phyloP scores from a whole-genome alignment of 2,113 vertebrate species.

The Ictalurus furcatus region DNA sequence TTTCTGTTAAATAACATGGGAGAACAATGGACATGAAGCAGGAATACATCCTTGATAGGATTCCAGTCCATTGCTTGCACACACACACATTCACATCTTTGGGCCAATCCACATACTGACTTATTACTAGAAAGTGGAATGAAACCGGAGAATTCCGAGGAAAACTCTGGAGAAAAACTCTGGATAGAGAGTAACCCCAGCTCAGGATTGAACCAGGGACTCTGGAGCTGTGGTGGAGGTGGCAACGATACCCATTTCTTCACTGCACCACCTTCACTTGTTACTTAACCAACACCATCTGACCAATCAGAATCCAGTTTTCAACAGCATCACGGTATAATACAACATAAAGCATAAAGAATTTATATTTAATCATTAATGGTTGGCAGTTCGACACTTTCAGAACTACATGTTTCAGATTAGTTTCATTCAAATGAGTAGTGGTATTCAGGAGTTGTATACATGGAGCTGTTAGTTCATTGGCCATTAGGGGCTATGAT shows the following conservation, averaged over 20 bases:
- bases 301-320: background rate
- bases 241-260: background rate
- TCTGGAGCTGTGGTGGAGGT: background rate
- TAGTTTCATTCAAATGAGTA: background rate
- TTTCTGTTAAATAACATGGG: background rate
- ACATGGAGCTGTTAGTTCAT: background rate
- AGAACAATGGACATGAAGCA: background rate
- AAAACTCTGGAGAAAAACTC: background rate
- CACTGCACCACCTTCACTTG: background rate
- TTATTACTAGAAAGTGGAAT: background rate
- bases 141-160: background rate
- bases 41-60: background rate
- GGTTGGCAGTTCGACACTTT: no score
- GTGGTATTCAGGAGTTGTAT: background rate
- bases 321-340: no score
- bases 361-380: background rate
- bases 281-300: background rate
- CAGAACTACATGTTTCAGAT: background rate
- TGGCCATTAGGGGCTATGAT: background rate
- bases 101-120: background rate
- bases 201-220: background rate
- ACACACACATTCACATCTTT: background rate
- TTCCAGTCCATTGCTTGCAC: background rate
- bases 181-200: background rate
- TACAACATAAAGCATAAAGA: background rate